Evolutionary conservation across 2,888 invertebrate genomes (phyloP).

Genomic region (Lymantria dispar): DNA sequence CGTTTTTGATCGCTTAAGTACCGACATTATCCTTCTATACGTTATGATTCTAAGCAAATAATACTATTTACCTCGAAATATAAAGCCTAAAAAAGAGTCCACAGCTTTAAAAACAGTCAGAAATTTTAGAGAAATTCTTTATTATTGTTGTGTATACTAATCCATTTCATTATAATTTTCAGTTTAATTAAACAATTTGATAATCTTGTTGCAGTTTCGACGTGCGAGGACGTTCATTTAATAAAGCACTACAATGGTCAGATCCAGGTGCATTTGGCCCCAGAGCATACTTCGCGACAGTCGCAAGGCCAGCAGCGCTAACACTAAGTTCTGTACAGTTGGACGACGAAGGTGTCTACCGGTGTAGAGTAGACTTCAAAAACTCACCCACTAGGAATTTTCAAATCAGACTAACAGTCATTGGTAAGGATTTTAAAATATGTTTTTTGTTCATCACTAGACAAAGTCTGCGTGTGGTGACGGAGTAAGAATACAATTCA

Average conservation of each 20-base stretch:
- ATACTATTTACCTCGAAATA: no score
- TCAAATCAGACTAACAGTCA: slow-evolving; percentile 93
- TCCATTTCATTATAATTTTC: no score
- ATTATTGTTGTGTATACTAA: no score
- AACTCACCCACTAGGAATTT: slow-evolving; percentile 94
- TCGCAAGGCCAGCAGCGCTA: slow-evolving; percentile 90
- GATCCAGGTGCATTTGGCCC: slow-evolving; percentile 92
- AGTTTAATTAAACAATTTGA: background rate
- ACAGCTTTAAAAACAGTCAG: no score
- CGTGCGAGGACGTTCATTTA: slow-evolving; percentile 90
- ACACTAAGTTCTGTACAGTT: slow-evolving; percentile 92
- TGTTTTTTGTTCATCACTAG: background rate
- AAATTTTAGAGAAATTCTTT: no score
- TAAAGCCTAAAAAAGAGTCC: no score
- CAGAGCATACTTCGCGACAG: slow-evolving; percentile 92
- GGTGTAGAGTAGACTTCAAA: slow-evolving; percentile 95
- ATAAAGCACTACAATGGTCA: slow-evolving; percentile 92
- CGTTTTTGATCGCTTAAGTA: no score
- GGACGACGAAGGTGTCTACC: slow-evolving; percentile 93
- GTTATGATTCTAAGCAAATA: no score
- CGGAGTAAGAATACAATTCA: no score
- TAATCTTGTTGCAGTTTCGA: slow-evolving; percentile 87
- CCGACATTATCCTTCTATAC: no score
- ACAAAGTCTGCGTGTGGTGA: no score
- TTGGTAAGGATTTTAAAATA: slow-evolving; percentile 86